Evolutionary conservation across 2,113 vertebrate genomes (phyloP), one percentile per base, ranked within the genome.

Genomic region (Calidris pygmaea): DNA sequence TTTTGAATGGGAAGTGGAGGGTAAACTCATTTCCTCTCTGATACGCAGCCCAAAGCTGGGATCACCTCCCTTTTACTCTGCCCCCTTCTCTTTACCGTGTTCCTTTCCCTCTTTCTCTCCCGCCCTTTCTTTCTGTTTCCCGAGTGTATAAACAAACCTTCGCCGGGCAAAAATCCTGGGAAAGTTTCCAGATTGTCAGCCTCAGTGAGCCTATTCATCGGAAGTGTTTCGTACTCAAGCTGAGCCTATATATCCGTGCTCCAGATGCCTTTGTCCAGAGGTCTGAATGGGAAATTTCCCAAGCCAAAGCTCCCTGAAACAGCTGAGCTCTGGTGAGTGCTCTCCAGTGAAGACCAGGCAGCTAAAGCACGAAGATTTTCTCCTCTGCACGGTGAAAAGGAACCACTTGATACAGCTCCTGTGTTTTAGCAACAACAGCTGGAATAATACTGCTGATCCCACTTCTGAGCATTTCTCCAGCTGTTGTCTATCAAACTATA

Each of bases 121-220:
- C 1, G 2, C 24, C 34, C 67, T 89, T 65, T 85, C 81, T 91
- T 85, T 62, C 71, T 95, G 89, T 70, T 94, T 87, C 86, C 74
- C 70, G 17, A 55, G 21, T 58, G 55, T 41, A 87, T 70, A 95
- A 92, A 93, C 90, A 96, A 95, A 95, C 30, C 65, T 87, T 89
- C 75, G 70, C 70, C 45, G 76, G 94, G 85, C 65, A 92, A 90
- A 95, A 90, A 30, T 83, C 86, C 96, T 90, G 87, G 96, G 97
- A 95, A 87, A 37, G 48, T 10, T 94, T 97, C 95, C 96, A 97
- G 85, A 52, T 0, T 94, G 96, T 88, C 95, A 95, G 92, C 87
- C 79, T 96, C 93, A 95, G 79, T 47, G 66, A 96, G 79, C 72
- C 90, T 97, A 95, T 97, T 96, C 97, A 96, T 91, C 74, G 95